Evolutionary conservation across 2,113 vertebrate species (phyloP), one percentile per base, ranked within the genome.

Genomic region (Carassius carassius): DNA sequence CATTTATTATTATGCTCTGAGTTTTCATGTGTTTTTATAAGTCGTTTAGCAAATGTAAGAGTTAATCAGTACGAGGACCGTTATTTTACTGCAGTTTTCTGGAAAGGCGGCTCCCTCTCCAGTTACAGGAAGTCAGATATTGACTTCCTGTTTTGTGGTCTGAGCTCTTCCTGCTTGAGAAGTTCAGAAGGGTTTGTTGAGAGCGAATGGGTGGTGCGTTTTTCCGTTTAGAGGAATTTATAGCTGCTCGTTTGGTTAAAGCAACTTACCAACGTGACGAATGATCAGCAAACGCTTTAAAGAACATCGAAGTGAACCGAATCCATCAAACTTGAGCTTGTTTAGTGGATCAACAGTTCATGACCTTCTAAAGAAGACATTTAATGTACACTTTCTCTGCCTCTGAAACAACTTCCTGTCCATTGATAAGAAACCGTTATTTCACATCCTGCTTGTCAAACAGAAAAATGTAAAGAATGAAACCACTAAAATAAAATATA

Each of bases 81-180:
- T 67, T 67, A 29, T 65, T 5, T 14, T 32, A 7, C 63, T 32
- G 35, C 9, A 2, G 21, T 74, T 74, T 73, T 13, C 5, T 41
- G 76, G 47, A 78, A 78, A 69, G 23, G 32, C 83, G 84, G 60
- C 83, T 82, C 10, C 8, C 77, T 70, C 87, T 90, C 19, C 81
- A 85, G 81, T 88, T 67, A 85, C 90, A 92, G 90, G 88, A 93
- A 92, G 89, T 88, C 84, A 80, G 89, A 92, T 92, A 87, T 92
- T 51, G 41, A 91, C 87, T 93, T 95, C 92, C 93, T 93, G 93
- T 91, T 87, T 89, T 49, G 90, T 91, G 84, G 81, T 81, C 9
- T 4, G 41, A 89, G 86, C 51, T 78, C 86, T 90, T 94, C 91
- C 92, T 91, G 90, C 87, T 76, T 4, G 10, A 78, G 32, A 21